Conservation (phyloP, 1,140 invertebrate genomes). For the Hormaphis cornu region DNA sequence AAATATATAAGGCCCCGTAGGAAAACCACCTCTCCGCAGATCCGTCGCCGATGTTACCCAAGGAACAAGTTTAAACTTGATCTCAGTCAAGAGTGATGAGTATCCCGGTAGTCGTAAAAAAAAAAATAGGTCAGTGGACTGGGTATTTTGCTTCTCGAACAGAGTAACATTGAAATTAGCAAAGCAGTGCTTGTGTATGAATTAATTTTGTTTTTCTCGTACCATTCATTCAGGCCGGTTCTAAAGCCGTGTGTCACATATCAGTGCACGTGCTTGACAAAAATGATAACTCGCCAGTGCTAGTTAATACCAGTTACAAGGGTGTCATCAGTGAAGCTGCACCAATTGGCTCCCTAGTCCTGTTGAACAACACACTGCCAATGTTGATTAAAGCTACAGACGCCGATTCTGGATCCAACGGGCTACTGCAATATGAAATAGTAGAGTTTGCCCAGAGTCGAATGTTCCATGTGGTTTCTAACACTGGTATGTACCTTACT, state of each 20-base stretch:
- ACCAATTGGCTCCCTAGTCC: conserved; percentile 58
- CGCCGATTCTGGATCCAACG: conserved; percentile 70
- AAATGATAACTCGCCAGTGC: conserved; percentile 79
- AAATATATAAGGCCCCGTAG: too few species aligned
- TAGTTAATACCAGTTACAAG: conserved; percentile 56
- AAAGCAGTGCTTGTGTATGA: too few species aligned
- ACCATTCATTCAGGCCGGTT: conserved; percentile 51
- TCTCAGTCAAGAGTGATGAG: too few species aligned
- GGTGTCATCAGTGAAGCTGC: conserved; percentile 65
- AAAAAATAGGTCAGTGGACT: too few species aligned
- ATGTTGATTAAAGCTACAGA: conserved; percentile 70
- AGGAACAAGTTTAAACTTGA: too few species aligned
- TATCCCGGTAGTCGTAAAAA: too few species aligned
- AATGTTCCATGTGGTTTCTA: conserved; percentile 78
- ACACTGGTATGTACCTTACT: conserved; percentile 50
- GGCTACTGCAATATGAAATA: conserved; percentile 73
- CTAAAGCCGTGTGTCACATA: conserved; percentile 55
- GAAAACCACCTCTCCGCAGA: too few species aligned
- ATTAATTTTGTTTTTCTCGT: background rate
- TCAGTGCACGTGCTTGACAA: conserved; percentile 67
- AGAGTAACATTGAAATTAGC: too few species aligned
- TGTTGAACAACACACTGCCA: conserved; percentile 56
- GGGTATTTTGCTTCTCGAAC: too few species aligned
- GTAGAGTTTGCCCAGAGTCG: conserved; percentile 60
- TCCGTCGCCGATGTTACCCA: too few species aligned